Evolutionary conservation across 2,797 vertebrate genomes (phyloP).

Genomic region (Halcyon badia): DNA sequence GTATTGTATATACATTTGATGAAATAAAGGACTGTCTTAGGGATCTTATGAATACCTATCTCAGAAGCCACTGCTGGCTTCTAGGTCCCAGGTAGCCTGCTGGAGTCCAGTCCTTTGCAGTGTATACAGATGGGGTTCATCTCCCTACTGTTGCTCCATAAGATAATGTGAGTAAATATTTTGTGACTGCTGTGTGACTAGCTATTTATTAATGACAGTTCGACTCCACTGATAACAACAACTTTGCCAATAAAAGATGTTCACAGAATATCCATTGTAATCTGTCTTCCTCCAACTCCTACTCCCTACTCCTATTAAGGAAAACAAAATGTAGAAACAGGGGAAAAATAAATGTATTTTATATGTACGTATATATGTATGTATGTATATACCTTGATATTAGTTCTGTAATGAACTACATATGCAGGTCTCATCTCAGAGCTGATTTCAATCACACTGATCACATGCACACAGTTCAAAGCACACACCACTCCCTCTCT

Average conservation of each 20-base stretch:
- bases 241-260: not conserved
- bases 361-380: not conserved
- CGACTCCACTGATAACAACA: not conserved
- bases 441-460: not conserved
- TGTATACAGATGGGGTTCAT: not conserved
- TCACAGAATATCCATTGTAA: not conserved
- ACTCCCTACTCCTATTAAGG: not conserved
- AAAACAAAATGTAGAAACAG: not conserved
- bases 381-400: not conserved
- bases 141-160: rapidly evolving
- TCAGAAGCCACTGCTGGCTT: not conserved
- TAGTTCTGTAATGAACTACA: not conserved
- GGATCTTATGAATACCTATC: not conserved
- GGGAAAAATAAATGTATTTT: not conserved
- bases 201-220: not conserved
- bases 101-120: not conserved
- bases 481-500: not conserved
- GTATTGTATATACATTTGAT: not conserved
- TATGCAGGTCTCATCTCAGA: rapidly evolving
- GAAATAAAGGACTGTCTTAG: not conserved
- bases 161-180: not conserved
- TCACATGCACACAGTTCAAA: not conserved
- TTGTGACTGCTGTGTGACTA: not conserved
- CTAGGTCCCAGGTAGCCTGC: not conserved
- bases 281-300: not conserved